phyloP scores from a whole-genome alignment of 2,888 invertebrate species.

The Acanthococcus lagerstroemiae region DNA sequence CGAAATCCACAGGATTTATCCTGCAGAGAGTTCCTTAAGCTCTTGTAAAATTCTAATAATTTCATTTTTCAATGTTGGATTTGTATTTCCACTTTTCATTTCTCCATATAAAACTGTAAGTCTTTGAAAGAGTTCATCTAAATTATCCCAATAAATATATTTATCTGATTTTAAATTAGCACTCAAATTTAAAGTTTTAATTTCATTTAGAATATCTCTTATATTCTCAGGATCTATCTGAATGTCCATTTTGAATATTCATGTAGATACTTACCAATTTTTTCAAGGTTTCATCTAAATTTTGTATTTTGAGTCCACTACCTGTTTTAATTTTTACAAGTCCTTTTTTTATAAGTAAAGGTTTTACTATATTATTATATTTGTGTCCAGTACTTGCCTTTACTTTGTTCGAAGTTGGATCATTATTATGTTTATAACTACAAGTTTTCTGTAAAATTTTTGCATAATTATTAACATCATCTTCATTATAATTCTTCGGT shows the following conservation, averaged over 20 bases:
- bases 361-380: slow-evolving; percentile 2
- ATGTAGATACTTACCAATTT: slow-evolving; percentile 3
- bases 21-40: slow-evolving; percentile 2
- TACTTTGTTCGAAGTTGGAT: neutral
- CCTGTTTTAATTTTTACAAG: neutral
- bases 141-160: slow-evolving; percentile 13
- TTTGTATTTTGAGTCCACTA: neutral
- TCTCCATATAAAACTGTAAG: neutral
- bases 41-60: slow-evolving; percentile 11
- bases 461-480: neutral
- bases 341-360: neutral
- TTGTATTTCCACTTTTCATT: slow-evolving; percentile 3
- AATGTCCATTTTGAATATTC: slow-evolving; percentile 9
- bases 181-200: slow-evolving; percentile 2
- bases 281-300: neutral
- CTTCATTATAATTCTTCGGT: neutral
- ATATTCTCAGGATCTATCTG: neutral
- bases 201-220: neutral
- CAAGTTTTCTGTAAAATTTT: neutral
- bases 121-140: slow-evolving; percentile 11
- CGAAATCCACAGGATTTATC: too few relatives aligned
- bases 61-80: slow-evolving; percentile 1
- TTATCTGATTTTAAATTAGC: neutral
- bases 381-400: neutral
- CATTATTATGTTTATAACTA: slow-evolving; percentile 5